Evolutionary conservation across 2,113 vertebrate genomes (phyloP).

Genomic region (Gnathonemus longibarbis): DNA sequence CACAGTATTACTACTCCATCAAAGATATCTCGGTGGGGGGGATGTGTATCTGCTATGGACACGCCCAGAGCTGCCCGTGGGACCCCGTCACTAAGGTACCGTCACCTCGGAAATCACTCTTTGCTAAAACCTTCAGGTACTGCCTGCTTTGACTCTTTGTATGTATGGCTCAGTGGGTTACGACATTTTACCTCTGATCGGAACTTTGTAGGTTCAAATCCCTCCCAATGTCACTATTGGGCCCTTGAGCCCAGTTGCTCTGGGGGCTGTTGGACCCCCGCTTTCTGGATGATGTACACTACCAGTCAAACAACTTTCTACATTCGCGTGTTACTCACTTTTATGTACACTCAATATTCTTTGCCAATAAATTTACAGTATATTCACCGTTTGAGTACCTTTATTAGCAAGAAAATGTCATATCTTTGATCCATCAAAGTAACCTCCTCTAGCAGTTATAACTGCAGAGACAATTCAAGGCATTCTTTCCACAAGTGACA

Average conservation of each 20-base stretch:
- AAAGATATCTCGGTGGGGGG: slow-evolving; percentile 92
- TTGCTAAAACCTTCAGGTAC: neutral
- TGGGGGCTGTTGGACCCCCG: neutral
- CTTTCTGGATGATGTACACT: neutral
- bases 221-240: neutral
- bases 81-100: slow-evolving; percentile 74
- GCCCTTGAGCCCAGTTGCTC: neutral
- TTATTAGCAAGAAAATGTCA: too few relatives aligned
- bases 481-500: too few relatives aligned
- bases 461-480: too few relatives aligned
- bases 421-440: too few relatives aligned
- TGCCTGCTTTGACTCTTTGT: neutral
- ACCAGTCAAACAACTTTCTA: too few relatives aligned
- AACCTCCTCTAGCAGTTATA: too few relatives aligned
- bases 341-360: too few relatives aligned
- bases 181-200: neutral
- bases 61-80: slow-evolving; percentile 84
- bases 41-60: slow-evolving; percentile 93
- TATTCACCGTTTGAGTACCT: too few relatives aligned
- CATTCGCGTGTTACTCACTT: too few relatives aligned
- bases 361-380: too few relatives aligned
- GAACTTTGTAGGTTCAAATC: neutral
- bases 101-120: neutral
- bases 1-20: slow-evolving; percentile 91
- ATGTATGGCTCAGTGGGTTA: neutral